Evolutionary conservation across 30 jellyfish, hydroid and myxozoan species (phyloP).

Genomic region (Hydractinia symbiolongicarpus): DNA sequence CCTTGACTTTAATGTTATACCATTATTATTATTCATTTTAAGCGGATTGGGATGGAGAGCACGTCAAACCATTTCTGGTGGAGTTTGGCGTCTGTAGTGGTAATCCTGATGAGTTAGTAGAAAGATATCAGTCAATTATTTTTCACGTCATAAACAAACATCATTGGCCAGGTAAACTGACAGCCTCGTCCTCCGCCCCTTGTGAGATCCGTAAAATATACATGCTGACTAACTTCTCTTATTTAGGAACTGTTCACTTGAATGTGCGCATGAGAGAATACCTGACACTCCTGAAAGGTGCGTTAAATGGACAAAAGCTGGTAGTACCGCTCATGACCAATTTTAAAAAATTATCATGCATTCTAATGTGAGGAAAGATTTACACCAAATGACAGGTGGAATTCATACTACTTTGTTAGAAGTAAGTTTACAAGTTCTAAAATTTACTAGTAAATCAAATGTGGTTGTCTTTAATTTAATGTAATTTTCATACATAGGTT

Average conservation of each 20-base stretch:
- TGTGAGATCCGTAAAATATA: no score
- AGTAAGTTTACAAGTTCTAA: neutral
- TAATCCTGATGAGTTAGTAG: neutral
- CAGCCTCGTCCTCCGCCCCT: neutral
- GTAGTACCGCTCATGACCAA: neutral
- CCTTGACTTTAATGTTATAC: no score
- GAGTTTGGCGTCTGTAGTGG: neutral
- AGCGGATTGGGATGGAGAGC: neutral
- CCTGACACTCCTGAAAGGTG: neutral
- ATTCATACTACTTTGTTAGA: neutral
- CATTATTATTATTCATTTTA: neutral
- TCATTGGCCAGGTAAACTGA: slow-evolving; percentile 16
- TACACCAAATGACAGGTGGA: neutral
- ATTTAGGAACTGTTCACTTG: neutral
- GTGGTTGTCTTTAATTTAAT: neutral
- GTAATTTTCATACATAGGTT: neutral
- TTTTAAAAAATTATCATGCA: neutral
- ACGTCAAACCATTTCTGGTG: no score
- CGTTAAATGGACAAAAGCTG: slow-evolving; percentile 1
- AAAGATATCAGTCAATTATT: neutral
- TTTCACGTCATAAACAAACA: slow-evolving; percentile 8
- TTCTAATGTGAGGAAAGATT: slow-evolving; percentile 2
- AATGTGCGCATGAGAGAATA: neutral
- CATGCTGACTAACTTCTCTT: no score
- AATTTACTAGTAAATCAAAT: neutral